These are phyloP conservation scores for Sebastes cheni DNA, from an alignment of 2,797 vertebrate genomes.

Conservation along the genomic window DNA sequence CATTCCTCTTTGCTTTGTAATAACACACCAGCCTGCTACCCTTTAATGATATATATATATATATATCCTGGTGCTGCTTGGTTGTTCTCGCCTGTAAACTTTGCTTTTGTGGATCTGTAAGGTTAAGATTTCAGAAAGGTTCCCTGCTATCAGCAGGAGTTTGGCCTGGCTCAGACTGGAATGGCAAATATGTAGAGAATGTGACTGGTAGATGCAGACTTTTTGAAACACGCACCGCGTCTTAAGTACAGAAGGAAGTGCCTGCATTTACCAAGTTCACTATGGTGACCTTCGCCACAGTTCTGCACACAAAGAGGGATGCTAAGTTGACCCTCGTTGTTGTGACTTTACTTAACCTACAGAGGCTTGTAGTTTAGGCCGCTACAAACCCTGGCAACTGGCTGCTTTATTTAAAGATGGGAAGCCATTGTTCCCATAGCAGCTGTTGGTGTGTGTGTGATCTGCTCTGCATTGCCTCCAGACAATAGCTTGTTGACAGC, in stretches of 20 bases:
- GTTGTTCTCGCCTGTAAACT: background rate
- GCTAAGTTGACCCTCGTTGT: background rate
- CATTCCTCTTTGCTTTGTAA: conserved; percentile 47
- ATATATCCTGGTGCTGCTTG: background rate
- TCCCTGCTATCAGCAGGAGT: conserved; percentile 39
- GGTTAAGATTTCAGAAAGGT: background rate
- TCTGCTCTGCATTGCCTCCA: conserved; percentile 44
- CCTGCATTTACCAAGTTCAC: background rate
- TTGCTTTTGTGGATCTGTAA: background rate
- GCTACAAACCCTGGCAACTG: conserved; percentile 30
- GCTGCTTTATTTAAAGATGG: conserved; percentile 66
- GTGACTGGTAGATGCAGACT: conserved; percentile 42
- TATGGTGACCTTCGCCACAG: background rate
- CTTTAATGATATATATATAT: background rate
- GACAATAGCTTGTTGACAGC: conserved; percentile 72
- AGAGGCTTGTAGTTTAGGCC: background rate
- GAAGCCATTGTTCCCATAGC: conserved; percentile 59
- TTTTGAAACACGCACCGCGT: background rate
- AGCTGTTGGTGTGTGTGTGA: conserved; percentile 56
- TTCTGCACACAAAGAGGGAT: background rate
- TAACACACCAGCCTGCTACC: background rate
- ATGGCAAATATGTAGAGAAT: conserved; percentile 74
- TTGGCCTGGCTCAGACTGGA: conserved; percentile 56
- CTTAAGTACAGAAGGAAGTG: background rate
- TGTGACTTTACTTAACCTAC: background rate